These are phyloP conservation scores for Pteria penguin DNA, from an alignment of 2,888 invertebrate species.

Conservation along the genomic window DNA sequence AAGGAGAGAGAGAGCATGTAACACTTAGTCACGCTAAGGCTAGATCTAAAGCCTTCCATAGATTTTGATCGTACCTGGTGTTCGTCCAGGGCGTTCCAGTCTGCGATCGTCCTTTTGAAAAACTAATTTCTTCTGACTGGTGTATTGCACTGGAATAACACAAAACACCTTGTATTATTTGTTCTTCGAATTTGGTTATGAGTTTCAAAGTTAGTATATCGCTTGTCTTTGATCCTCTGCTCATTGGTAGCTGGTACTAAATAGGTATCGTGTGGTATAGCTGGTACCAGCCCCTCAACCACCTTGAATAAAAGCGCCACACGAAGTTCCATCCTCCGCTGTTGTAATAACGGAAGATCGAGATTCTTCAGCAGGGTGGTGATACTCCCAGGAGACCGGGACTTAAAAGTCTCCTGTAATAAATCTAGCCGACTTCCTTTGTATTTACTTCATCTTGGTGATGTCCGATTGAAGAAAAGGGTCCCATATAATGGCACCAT, in stretches of 20 bases:
- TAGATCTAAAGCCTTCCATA: not conserved
- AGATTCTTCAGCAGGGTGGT: not conserved
- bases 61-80: not conserved
- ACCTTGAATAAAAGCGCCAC: not conserved
- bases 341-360: not conserved
- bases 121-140: not conserved
- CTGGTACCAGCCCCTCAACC: too few relatives aligned
- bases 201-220: not conserved
- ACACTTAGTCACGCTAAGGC: not conserved
- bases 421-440: not conserved
- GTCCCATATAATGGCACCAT: too few relatives aligned
- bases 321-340: not conserved
- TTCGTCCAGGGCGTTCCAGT: not conserved
- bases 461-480: not conserved
- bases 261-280: too few relatives aligned
- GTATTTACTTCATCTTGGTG: not conserved
- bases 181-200: too few relatives aligned
- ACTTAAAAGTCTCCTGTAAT: not conserved
- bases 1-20: not conserved
- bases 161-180: not conserved
- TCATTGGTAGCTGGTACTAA: not conserved
- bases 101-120: not conserved
- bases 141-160: not conserved
- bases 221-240: not conserved
- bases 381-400: not conserved